These are phyloP conservation scores for Labia minor DNA, from an alignment of 2,888 invertebrate genomes.

Conservation along the genomic window DNA sequence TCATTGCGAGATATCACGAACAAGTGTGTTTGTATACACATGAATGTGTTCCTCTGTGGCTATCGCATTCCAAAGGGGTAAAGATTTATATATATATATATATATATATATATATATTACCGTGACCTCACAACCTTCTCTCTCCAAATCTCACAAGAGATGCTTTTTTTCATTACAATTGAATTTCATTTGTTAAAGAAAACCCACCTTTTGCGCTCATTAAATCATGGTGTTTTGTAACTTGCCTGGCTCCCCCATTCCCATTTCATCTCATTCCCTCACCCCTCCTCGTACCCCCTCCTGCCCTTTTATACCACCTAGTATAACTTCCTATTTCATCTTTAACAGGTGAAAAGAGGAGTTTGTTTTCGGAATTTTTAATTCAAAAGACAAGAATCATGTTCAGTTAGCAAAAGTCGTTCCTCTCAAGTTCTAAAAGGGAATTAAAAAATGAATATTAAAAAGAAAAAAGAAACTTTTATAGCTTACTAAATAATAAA, in stretches of 20 bases:
- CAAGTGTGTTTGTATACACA: not conserved
- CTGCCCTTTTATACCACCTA: too few relatives aligned
- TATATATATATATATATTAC: too few relatives aligned
- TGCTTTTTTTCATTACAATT: not conserved
- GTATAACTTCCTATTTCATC: not conserved
- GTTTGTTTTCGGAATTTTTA: not conserved
- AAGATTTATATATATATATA: not conserved
- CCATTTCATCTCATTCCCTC: too few relatives aligned
- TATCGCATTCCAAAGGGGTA: not conserved
- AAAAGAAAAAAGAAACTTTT: too few relatives aligned
- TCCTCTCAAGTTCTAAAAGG: not conserved
- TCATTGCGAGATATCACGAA: not conserved
- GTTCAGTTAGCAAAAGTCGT: not conserved
- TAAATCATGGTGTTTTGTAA: not conserved
- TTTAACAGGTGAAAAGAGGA: not conserved
- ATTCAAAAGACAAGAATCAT: not conserved
- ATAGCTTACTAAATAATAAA: too few relatives aligned
- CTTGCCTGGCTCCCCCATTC: too few relatives aligned
- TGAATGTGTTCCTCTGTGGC: not conserved
- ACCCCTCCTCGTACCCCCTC: too few relatives aligned
- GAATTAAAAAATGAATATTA: too few relatives aligned
- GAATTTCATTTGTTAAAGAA: slow-evolving; percentile 8
- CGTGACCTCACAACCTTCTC: not conserved
- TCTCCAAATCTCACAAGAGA: not conserved
- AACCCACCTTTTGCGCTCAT: not conserved